Evolutionary conservation across 2,888 invertebrate genomes (phyloP), one percentile per base, ranked within the genome.

Genomic region (Chrysomela aeneicollis): DNA sequence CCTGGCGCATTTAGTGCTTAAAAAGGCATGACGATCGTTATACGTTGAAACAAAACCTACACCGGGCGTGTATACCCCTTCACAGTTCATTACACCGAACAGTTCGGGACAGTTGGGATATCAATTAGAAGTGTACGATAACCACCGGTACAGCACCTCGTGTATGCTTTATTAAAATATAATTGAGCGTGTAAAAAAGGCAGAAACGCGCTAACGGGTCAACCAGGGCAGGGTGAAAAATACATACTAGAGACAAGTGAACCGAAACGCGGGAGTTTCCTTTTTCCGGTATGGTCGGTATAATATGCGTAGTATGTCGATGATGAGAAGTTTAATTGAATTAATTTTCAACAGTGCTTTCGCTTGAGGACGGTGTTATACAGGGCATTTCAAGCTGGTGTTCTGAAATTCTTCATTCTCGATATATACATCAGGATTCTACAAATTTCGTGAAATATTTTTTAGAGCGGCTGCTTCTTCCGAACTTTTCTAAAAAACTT

Each of bases 101-200:
- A 78, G 77, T 78, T 78, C 61, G 59, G 73, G 72, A 71, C 78
- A 78, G 78, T 78, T 78, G 78, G 76, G 69, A 73, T 75, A 77
- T 76, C 77, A 78, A 76, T 77, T 77, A 77, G 71, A 59, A 62
- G 46, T 26, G 60, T 55, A 47, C 61, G 30, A 47, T 35, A 35
- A 42, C 42, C 54, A 63, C 63, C 71, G 71, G 71, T 72, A 74
- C 63, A 70, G 74, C 75, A 74, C 74, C 74, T 71, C 67, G 65
- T 72, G 66, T 75, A 71, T 74, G 76, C 75, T 77, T 76, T 75
- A 76, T 77, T 77, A 74, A 77, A 77, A 71, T 74, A 72, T 72
- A 74, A 73, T 71, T 71, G 73, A 75, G 76, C 71, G 76, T 71
- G 73, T 71, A 73, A 75, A 76, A 77, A 75, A 72, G 64, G 61